Conservation (phyloP, 2,113 vertebrate genomes). For the Ivindomyrus marchei region DNA sequence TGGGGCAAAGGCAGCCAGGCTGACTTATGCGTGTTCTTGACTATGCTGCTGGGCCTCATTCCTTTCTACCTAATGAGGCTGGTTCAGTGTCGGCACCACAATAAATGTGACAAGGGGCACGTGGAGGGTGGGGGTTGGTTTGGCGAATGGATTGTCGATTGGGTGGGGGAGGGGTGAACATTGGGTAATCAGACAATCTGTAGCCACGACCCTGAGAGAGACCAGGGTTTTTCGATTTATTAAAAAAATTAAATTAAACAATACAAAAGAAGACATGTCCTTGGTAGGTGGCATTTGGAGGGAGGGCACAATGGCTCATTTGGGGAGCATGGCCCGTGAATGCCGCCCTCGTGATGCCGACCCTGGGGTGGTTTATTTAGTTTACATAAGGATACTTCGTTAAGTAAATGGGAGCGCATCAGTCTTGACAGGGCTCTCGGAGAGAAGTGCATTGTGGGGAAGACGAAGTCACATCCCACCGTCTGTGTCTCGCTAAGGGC, state of each 20-base stretch:
- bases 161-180: background rate
- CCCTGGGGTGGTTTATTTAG: background rate
- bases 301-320: background rate
- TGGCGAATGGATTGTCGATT: background rate
- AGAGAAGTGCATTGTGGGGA: background rate
- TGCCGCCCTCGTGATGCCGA: background rate
- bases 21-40: background rate
- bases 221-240: background rate
- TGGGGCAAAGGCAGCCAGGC: background rate
- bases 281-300: background rate
- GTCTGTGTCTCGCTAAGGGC: background rate
- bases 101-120: background rate
- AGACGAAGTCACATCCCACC: background rate
- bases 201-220: background rate
- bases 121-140: background rate
- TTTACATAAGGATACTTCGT: background rate
- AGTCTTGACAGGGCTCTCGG: slow-evolving; percentile 9
- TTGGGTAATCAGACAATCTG: background rate
- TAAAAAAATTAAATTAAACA: background rate
- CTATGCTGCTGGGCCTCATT: background rate
- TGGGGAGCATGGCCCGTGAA: background rate
- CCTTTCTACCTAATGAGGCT: background rate
- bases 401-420: slow-evolving; percentile 2
- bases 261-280: background rate
- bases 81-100: background rate